Percentiles rank a stretch among this genome's conserved stretches.
phyloP scores from a whole-genome alignment of 2,797 vertebrate genomes.

The Halcyon smyrnensis region DNA sequence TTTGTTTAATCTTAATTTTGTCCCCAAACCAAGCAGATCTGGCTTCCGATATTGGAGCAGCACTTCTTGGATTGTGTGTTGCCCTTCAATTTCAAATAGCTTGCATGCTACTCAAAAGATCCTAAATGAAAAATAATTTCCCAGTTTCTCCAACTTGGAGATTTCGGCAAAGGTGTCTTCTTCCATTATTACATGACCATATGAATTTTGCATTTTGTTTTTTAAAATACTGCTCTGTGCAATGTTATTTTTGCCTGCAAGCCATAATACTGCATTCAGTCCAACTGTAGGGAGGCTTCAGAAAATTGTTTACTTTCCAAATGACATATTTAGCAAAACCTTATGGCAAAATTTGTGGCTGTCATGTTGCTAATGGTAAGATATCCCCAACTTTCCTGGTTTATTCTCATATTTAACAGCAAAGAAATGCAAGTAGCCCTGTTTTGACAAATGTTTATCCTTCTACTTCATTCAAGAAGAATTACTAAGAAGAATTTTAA shows the following conservation, averaged over 20 bases:
- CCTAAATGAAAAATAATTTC: neutral
- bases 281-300: slow-evolving; percentile 64
- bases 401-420: neutral
- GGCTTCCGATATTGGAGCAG: neutral
- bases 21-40: slow-evolving; percentile 8
- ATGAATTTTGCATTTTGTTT: slow-evolving; percentile 33
- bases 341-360: slow-evolving; percentile 59
- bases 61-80: neutral
- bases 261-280: slow-evolving; percentile 46
- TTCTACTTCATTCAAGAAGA: neutral
- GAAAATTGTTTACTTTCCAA: slow-evolving; percentile 64
- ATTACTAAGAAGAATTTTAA: neutral
- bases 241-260: slow-evolving; percentile 63
- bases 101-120: slow-evolving; percentile 41
- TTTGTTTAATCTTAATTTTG: slow-evolving; percentile 32
- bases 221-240: slow-evolving; percentile 25
- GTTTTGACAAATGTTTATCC: slow-evolving; percentile 38
- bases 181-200: neutral
- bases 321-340: slow-evolving; percentile 65
- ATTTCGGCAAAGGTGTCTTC: neutral
- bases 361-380: slow-evolving; percentile 49
- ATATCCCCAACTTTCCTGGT: neutral
- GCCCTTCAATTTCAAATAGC: slow-evolving; percentile 5
- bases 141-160: neutral
- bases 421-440: neutral